Percentiles rank a stretch among this genome's conserved stretches.
phyloP scores from a whole-genome alignment of 2,888 invertebrate genomes.

The Cheilosia grossa region DNA sequence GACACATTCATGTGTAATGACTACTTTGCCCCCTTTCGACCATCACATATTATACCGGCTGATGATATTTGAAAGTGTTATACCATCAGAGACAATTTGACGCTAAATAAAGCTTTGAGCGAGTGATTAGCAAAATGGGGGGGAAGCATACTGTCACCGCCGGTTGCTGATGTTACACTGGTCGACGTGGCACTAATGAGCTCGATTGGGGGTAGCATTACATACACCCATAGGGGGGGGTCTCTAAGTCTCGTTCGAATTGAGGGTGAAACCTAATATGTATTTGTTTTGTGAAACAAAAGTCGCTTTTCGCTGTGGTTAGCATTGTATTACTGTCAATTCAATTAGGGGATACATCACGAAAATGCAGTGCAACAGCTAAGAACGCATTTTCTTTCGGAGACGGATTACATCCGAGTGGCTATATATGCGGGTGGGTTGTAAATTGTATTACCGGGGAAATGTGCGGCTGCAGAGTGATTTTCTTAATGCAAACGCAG shows the following conservation, averaged over 20 bases:
- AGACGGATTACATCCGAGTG: neutral
- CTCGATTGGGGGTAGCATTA: constrained; percentile 51
- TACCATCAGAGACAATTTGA: constrained; percentile 48
- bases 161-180: constrained; percentile 12
- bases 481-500: neutral
- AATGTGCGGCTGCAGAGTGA: neutral
- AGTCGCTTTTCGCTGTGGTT: constrained; percentile 49
- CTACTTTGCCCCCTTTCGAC: neutral
- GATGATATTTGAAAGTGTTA: constrained; percentile 2
- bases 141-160: constrained; percentile 13
- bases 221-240: neutral
- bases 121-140: constrained; percentile 17
- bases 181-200: constrained; percentile 46
- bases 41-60: neutral
- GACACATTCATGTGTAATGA: neutral
- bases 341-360: constrained; percentile 62
- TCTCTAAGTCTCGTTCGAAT: constrained; percentile 38
- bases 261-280: constrained; percentile 67
- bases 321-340: constrained; percentile 67
- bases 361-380: constrained; percentile 6
- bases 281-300: constrained; percentile 48
- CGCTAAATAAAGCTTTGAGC: constrained; percentile 37
- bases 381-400: constrained; percentile 17
- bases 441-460: constrained; percentile 15
- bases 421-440: neutral